A percentile compares a stretch with the other conserved stretches of the same genome.
These are phyloP conservation scores for Diplodus puntazzo DNA, from an alignment of 2,797 vertebrate species.

Conservation along the genomic window DNA sequence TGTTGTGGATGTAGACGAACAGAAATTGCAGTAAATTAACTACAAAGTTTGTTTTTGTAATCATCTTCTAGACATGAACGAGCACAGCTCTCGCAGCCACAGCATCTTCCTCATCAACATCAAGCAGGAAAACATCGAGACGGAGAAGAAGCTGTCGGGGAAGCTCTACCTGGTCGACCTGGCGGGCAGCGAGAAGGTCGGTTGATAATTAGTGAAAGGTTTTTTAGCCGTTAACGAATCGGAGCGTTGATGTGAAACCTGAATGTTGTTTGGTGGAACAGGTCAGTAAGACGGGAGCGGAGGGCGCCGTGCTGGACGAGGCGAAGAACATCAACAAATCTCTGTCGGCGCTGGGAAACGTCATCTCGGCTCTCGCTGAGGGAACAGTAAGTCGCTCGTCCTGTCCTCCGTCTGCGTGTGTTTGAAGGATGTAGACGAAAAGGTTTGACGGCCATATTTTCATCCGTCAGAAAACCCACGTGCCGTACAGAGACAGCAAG, in stretches of 20 bases:
- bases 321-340: slow-evolving; percentile 99
- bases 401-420: no score
- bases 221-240: no score
- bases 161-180: slow-evolving; percentile 96
- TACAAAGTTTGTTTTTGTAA: background rate
- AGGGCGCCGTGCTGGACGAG: slow-evolving; percentile 94
- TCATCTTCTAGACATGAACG: slow-evolving; percentile 91
- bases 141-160: slow-evolving; percentile 94
- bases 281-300: slow-evolving; percentile 97
- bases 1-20: background rate
- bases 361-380: slow-evolving; percentile 95
- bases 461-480: slow-evolving; percentile 89
- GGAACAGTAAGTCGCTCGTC: slow-evolving; percentile 86
- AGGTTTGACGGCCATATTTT: rapidly evolving
- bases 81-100: slow-evolving; percentile 97
- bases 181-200: slow-evolving; percentile 95
- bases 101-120: slow-evolving; percentile 97
- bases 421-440: rapidly evolving
- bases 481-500: slow-evolving; percentile 92
- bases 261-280: slow-evolving; percentile 43
- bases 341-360: slow-evolving; percentile 94
- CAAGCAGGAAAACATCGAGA: slow-evolving; percentile 95
- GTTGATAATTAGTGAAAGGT: background rate
- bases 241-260: no score
- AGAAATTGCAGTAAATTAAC: background rate